phyloP scores from a whole-genome alignment of 92 coral and sea anemone genomes.

The Epizoanthus stellaris region DNA sequence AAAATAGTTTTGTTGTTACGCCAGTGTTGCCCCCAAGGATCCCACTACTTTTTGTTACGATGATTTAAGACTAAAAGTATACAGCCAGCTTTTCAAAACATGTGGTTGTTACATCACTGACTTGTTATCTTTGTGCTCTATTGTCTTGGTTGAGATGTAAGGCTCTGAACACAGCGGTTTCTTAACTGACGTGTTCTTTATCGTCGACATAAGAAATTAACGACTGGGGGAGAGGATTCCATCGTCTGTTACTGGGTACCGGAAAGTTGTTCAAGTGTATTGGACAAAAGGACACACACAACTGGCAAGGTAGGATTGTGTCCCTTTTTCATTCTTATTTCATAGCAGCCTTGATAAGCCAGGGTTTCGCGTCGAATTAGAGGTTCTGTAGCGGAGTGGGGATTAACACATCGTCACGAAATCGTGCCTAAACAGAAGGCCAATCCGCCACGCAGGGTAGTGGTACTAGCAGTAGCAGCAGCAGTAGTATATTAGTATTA shows the following conservation, averaged over 20 bases:
- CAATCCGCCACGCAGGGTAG: too few species aligned
- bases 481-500: too few species aligned
- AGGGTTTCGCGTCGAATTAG: too few species aligned
- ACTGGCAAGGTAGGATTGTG: conserved; percentile 34
- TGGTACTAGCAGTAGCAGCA: too few species aligned
- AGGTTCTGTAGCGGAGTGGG: not conserved
- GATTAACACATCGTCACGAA: too few species aligned
- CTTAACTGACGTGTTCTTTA: not conserved
- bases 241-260: conserved; percentile 79
- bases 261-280: conserved; percentile 7
- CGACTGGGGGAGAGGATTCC: conserved; percentile 85
- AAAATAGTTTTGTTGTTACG: too few species aligned
- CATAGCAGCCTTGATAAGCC: too few species aligned
- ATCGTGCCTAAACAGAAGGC: too few species aligned
- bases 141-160: not conserved
- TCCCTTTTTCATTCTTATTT: not conserved
- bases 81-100: too few species aligned
- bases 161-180: not conserved
- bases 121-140: not conserved
- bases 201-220: conserved; percentile 57
- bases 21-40: too few species aligned
- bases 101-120: not conserved
- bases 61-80: too few species aligned
- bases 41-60: too few species aligned
- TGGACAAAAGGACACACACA: not conserved